Base-by-base conservation (phyloP, 1,140 invertebrate species). In the Tetramorium simillimum region DNA sequence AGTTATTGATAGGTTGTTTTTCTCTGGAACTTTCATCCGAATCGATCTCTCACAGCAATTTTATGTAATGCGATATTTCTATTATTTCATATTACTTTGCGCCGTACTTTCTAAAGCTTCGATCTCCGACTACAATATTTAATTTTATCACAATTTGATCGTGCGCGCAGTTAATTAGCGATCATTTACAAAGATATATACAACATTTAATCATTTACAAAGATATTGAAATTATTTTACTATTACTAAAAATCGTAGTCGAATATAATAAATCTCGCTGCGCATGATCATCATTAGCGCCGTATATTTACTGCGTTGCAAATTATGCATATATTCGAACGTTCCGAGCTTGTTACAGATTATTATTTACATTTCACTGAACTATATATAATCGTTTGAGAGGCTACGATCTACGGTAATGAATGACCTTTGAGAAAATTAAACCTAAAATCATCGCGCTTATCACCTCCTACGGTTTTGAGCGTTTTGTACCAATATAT, bases 191-290 rank as follows among this genome's bases (percentile, higher is more conserved):
- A n/a, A 77, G 14, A 2, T 16, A 62, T 46, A 14, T 43, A 3
- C 7, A 28, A 40, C 28, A 63, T 18, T 46, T 10, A 60, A 33
- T 63, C 33, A 33, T 62, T 24, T 40, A 40, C 21, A 7, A 63
- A 62, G 10, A n/a, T 63, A 28, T 33, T 33, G 33, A 60, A 62
- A 77, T 77, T 75, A 56, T 75, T 56, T 65, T 16, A 21, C 21
- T 14, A 56, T 75, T 40, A 65, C 37, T 62, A 46, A 46, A 63
- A 65, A 0, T 65, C 18, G 56, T 24, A 28, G n/a, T 14, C 21
- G n/a, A n/a, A 46, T 63, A 49, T 63, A 49, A 77, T 28, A 28
- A 33, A 21, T 51, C 6, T 65, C 10, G 0, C 16, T 16, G 16
- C 24, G 24, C 9, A 46, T 65, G 24, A 63, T 37, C 10, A 62